phyloP scores from a whole-genome alignment of 2,888 invertebrate genomes.

The Cantharis nigra region DNA sequence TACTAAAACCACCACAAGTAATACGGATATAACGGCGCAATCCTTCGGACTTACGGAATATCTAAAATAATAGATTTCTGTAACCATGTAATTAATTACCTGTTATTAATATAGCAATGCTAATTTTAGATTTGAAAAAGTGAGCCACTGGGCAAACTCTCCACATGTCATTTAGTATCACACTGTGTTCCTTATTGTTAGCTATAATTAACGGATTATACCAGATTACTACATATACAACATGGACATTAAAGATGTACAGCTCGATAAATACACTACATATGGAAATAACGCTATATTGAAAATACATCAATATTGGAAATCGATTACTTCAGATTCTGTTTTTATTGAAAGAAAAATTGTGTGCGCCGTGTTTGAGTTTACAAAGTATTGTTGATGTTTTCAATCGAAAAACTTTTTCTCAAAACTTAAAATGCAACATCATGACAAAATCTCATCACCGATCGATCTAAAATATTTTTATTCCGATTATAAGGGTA shows the following conservation, averaged over 20 bases:
- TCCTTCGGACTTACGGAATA: no score
- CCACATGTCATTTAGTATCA: no score
- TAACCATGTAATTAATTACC: no score
- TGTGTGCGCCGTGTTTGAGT: neutral
- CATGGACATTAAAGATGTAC: neutral
- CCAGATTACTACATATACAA: no score
- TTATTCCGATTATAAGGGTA: neutral
- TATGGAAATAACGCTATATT: neutral
- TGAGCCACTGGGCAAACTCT: no score
- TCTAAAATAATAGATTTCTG: no score
- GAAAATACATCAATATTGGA: neutral
- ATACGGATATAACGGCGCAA: no score
- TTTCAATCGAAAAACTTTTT: neutral
- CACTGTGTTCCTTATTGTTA: no score
- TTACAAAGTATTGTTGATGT: neutral
- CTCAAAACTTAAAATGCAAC: neutral
- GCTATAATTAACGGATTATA: no score
- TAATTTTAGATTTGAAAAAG: no score
- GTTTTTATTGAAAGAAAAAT: neutral
- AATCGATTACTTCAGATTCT: neutral
- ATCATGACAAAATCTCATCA: neutral
- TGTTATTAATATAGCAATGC: no score
- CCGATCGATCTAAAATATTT: neutral
- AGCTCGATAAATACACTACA: neutral
- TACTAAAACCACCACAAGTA: no score